These are phyloP conservation scores for Sapayoa aenigma DNA, from an alignment of 2,113 vertebrate species.

Conservation along the genomic window DNA sequence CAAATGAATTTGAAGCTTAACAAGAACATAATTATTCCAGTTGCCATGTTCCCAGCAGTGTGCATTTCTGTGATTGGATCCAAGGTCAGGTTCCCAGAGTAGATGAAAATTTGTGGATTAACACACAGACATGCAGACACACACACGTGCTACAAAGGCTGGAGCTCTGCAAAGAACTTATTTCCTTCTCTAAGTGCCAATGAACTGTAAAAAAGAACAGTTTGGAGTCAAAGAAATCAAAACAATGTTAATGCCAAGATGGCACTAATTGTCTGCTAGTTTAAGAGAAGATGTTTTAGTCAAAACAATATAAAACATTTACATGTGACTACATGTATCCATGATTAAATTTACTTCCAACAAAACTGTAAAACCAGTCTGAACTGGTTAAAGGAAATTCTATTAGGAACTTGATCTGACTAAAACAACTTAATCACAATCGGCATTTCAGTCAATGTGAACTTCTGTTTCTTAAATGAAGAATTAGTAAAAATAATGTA, in stretches of 20 bases:
- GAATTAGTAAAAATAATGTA: background rate
- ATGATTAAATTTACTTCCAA: background rate
- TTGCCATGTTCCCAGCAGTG: background rate
- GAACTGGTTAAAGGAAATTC: background rate
- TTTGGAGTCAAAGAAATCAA: background rate
- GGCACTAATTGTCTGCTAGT: background rate
- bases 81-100: background rate
- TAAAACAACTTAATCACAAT: background rate
- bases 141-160: background rate
- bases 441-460: background rate
- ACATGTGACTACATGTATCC: background rate
- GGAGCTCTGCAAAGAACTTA: background rate
- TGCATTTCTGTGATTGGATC: background rate
- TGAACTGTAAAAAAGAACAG: background rate
- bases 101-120: background rate
- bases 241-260: background rate
- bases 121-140: background rate
- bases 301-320: background rate
- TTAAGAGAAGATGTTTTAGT: background rate
- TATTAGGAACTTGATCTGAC: background rate
- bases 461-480: background rate
- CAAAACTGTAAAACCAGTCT: background rate
- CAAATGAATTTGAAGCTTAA: background rate
- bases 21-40: background rate
- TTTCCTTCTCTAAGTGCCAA: background rate